Percentiles rank a stretch among this genome's conserved stretches.
Conservation (phyloP, 2,888 invertebrate species). For the Yponomeuta cagnagella region DNA sequence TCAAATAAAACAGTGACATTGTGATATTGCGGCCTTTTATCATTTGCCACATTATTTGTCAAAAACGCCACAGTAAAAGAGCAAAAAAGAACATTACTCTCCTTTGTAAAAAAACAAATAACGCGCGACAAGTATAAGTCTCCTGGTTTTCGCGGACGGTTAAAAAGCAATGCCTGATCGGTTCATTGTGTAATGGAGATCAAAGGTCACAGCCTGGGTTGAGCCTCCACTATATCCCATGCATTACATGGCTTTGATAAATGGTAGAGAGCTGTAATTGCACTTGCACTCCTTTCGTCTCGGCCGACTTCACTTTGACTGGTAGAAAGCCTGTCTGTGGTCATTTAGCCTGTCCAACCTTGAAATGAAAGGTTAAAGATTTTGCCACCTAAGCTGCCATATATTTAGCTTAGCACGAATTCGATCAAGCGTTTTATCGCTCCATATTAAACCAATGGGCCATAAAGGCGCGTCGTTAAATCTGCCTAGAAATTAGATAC, state of each 20-base stretch:
- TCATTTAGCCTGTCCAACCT: background rate
- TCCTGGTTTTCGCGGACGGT: background rate
- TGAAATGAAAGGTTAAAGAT: no score
- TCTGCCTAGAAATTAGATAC: background rate
- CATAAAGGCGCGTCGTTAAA: background rate
- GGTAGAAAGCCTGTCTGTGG: background rate
- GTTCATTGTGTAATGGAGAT: slow-evolving; percentile 1
- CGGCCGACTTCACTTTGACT: background rate
- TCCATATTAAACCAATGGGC: background rate
- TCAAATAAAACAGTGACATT: no score
- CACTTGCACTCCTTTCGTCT: background rate
- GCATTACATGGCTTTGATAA: slow-evolving; percentile 12
- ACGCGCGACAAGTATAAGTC: background rate
- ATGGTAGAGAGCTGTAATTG: background rate
- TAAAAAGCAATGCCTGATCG: background rate
- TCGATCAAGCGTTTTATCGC: slow-evolving; percentile 1
- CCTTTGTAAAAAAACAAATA: no score
- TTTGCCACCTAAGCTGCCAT: background rate
- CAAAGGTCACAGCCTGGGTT: background rate
- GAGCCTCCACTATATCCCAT: background rate
- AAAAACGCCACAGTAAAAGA: no score
- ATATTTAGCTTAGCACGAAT: background rate
- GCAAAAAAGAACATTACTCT: no score
- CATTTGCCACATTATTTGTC: no score
- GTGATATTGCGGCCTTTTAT: no score